phyloP scores from a whole-genome alignment of 2,797 vertebrate genomes.

The Chrysolophus pictus region DNA sequence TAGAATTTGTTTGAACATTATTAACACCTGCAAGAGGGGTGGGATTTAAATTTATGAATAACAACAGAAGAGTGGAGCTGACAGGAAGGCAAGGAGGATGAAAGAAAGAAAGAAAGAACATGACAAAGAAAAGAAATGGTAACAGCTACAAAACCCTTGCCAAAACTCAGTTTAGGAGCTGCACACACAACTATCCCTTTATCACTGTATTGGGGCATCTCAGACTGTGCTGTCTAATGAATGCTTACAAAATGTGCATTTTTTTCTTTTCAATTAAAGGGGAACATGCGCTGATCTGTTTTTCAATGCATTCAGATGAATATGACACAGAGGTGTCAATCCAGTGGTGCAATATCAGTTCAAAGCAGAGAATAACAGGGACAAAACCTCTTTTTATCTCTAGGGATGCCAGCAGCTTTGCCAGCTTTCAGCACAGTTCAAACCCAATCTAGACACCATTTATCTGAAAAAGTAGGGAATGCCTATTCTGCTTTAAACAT shows the following conservation, averaged over 20 bases:
- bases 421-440: not conserved
- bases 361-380: not conserved
- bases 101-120: not conserved
- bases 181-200: not conserved
- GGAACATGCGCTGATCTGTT: not conserved
- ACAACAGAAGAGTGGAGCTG: not conserved
- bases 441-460: not conserved
- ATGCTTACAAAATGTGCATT: not conserved
- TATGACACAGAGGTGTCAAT: not conserved
- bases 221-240: not conserved
- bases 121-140: not conserved
- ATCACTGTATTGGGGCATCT: accelerated
- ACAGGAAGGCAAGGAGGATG: not conserved
- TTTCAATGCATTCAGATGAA: not conserved
- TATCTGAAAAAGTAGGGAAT: not conserved
- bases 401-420: not conserved
- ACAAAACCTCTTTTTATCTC: not conserved
- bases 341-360: not conserved
- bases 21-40: not conserved
- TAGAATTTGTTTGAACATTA: not conserved
- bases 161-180: not conserved
- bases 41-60: not conserved
- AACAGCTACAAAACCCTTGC: not conserved
- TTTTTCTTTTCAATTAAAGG: not conserved
- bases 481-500: not conserved